A percentile compares a stretch with the other conserved stretches of the same genome.
Evolutionary conservation across 2,797 vertebrate species (phyloP).

Genomic region (Crenichthys baileyi): DNA sequence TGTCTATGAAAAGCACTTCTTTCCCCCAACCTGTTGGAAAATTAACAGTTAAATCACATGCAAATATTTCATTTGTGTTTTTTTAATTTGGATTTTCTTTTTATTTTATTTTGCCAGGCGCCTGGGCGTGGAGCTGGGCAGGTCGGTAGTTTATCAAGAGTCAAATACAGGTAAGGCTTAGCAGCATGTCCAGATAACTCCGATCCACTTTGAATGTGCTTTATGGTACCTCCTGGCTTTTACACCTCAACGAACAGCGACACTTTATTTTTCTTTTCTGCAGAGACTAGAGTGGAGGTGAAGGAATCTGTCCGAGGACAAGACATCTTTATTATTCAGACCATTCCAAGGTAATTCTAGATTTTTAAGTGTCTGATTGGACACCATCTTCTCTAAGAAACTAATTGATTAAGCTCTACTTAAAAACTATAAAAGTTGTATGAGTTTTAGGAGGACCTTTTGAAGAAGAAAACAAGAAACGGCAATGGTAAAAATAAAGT

Average conservation of each 20-base stretch:
- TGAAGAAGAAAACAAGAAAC: neutral
- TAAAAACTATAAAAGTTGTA: neutral
- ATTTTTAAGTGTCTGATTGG: neutral
- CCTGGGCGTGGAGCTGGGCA: constrained; percentile 93
- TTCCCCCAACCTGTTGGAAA: neutral
- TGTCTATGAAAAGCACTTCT: neutral
- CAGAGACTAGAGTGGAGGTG: constrained; percentile 97
- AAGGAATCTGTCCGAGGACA: constrained; percentile 97
- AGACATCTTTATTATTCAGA: constrained; percentile 98
- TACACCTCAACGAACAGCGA: neutral
- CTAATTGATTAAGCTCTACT: neutral
- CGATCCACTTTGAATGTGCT: neutral
- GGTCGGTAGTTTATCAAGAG: constrained; percentile 95
- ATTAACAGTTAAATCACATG: neutral
- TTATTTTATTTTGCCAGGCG: constrained; percentile 76
- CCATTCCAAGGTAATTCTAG: constrained; percentile 93
- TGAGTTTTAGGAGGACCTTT: neutral
- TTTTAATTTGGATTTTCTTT: neutral
- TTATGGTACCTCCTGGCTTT: neutral
- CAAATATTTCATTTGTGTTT: neutral
- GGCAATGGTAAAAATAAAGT: neutral
- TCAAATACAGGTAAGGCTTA: constrained; percentile 88
- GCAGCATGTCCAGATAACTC: neutral
- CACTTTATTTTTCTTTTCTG: neutral
- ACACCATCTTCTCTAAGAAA: neutral